phyloP scores from a whole-genome alignment of 2,113 vertebrate species.

The Erpornis zantholeuca region DNA sequence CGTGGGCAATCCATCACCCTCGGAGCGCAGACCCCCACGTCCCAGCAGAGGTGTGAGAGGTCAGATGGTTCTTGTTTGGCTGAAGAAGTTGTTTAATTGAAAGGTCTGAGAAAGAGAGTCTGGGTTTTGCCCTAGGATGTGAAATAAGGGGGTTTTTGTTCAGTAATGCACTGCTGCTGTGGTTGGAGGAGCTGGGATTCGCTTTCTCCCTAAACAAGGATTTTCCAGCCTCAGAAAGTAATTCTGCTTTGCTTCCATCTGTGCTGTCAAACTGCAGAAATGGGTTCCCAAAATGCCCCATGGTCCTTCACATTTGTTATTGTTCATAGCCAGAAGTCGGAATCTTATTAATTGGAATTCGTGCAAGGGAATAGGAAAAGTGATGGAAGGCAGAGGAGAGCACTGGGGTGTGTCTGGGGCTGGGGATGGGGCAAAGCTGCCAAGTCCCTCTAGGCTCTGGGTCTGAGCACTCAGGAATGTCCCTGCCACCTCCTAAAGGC shows the following conservation, averaged over 20 bases:
- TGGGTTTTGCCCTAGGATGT: not conserved
- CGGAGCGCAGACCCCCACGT: rapidly evolving
- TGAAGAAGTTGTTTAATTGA: not conserved
- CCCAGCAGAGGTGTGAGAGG: not conserved
- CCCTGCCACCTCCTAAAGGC: not conserved
- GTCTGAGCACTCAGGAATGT: not conserved
- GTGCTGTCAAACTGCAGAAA: not conserved
- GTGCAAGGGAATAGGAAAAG: not conserved
- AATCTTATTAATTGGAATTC: not conserved
- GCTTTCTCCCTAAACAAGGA: not conserved
- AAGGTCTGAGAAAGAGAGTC: not conserved
- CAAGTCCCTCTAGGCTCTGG: not conserved
- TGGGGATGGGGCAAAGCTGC: not conserved
- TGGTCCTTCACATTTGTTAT: not conserved
- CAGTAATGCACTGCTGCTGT: not conserved
- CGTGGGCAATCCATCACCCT: not conserved
- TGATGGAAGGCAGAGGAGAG: not conserved
- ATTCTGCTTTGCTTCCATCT: not conserved
- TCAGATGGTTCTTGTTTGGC: not conserved
- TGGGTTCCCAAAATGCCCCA: not conserved
- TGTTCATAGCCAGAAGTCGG: not conserved
- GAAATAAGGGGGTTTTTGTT: not conserved
- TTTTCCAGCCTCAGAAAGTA: not conserved
- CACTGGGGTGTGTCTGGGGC: not conserved
- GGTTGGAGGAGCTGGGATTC: not conserved